phyloP scores from a whole-genome alignment of 2,113 vertebrate genomes.

The Tonatia bakeri region DNA sequence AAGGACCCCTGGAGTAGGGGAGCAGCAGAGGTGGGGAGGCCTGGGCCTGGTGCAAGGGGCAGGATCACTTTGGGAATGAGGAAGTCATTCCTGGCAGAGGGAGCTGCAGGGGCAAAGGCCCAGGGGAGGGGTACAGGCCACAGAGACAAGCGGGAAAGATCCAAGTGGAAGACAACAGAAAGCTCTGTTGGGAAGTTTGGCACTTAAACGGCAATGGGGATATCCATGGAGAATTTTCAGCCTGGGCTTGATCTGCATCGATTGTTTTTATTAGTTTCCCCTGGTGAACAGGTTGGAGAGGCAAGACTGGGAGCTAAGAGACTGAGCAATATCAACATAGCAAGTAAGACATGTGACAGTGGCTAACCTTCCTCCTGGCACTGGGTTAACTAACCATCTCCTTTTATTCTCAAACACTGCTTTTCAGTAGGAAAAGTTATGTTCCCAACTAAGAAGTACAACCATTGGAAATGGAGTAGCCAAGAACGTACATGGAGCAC shows the following conservation, averaged over 20 bases:
- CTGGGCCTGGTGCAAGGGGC: neutral
- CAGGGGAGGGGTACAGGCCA: neutral
- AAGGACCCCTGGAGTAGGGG: neutral
- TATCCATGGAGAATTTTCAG: neutral
- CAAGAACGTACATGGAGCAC: too few species aligned
- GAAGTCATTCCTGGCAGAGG: neutral
- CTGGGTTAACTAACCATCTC: too few species aligned
- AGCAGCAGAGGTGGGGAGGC: neutral
- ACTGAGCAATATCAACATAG: neutral
- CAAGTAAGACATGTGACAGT: too few species aligned
- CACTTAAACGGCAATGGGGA: neutral
- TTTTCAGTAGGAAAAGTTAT: neutral
- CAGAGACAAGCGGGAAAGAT: neutral
- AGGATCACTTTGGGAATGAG: neutral
- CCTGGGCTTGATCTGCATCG: neutral
- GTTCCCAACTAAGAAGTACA: neutral
- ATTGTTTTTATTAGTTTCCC: neutral
- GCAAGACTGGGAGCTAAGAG: neutral
- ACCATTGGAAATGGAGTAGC: too few species aligned
- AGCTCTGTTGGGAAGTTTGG: neutral
- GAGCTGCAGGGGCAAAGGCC: neutral
- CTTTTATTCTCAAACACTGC: neutral
- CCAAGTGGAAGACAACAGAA: neutral
- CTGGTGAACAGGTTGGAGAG: neutral
- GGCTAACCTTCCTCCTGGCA: neutral